Base-by-base conservation (phyloP, 2,888 invertebrate genomes). In the Platycheirus albimanus region DNA sequence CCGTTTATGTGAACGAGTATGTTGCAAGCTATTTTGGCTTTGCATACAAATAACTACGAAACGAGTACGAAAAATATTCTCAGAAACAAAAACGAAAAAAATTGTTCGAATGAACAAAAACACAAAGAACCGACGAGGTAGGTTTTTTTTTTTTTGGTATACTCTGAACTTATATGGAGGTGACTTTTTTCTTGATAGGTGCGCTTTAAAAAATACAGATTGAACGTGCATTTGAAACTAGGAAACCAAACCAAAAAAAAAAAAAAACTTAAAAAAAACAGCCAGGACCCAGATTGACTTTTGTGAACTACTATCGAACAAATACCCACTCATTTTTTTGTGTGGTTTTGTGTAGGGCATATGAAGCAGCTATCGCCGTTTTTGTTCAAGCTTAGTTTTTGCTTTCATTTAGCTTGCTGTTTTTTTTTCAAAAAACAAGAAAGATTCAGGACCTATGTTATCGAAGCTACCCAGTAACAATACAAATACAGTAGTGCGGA, bases 1-100 rank as follows among this genome's bases (percentile, higher is more conserved):
- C 13, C 2, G 0, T 33, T 3, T 36, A n/a, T 52, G 17, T n/a
- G n/a, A n/a, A n/a, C n/a, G n/a, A n/a, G n/a, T 30, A 11, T 4
- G 4, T 30, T 6, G 17, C n/a, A n/a, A 47, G 52, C 61, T 24
- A 54, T 61, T 15, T n/a, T 45, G 11, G 36, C 52, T 72, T 61
- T 41, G 78, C 45, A 72, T 79, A 41, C 72, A 72, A 72, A 72
- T 79, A 30, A 52, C 52, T 41, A 36, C n/a, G 4, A 36, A 51
- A 45, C 71, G 51, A 36, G 36, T 24, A 38, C 13, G 51, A 38
- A 36, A 58, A 58, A n/a, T 13, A 30, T 13, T 11, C 8, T 28
- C 19, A 33, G 30, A 30, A 13, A 54, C n/a, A 19, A 8, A 19
- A 15, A 30, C 24, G 36, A n/a, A 33, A 43, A 33, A 33, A 41